Evolutionary conservation across 1,140 invertebrate species (phyloP).

Genomic region (Drosophila tropicalis): DNA sequence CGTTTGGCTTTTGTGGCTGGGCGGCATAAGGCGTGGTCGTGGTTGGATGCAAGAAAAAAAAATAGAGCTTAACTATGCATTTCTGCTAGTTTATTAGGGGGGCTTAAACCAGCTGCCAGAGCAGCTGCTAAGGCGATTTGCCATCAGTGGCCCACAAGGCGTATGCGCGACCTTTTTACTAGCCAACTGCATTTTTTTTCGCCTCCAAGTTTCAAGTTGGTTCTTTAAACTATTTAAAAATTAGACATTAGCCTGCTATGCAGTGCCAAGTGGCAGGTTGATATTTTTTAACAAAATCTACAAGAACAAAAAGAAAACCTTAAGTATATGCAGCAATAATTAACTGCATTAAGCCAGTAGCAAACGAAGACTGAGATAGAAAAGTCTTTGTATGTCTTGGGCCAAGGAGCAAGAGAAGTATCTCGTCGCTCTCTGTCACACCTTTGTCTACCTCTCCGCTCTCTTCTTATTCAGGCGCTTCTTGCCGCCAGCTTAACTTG

Average conservation of each 20-base stretch:
- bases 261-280: background rate
- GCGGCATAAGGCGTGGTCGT: conserved; percentile 14
- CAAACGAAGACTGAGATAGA: background rate
- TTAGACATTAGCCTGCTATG: background rate
- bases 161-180: conserved; percentile 64
- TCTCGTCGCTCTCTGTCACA: background rate
- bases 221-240: background rate
- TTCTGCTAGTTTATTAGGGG: conserved; percentile 76
- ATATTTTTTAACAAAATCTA: background rate
- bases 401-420: background rate
- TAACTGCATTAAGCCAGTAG: conserved; percentile 49
- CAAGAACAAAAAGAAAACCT: background rate
- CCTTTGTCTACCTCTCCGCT: background rate
- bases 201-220: background rate
- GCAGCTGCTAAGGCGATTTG: conserved; percentile 73
- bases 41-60: conserved; percentile 15
- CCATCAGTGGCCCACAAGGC: conserved; percentile 45
- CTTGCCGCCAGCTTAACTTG: conserved; percentile 50
- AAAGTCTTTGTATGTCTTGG: too few relatives aligned
- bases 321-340: conserved; percentile 56
- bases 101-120: conserved; percentile 47
- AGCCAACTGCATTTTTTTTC: background rate
- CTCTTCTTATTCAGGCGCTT: background rate
- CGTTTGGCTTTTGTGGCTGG: background rate
- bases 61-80: conserved; percentile 71